phyloP scores from a whole-genome alignment of 1,140 invertebrate species.

The Atta colombica region DNA sequence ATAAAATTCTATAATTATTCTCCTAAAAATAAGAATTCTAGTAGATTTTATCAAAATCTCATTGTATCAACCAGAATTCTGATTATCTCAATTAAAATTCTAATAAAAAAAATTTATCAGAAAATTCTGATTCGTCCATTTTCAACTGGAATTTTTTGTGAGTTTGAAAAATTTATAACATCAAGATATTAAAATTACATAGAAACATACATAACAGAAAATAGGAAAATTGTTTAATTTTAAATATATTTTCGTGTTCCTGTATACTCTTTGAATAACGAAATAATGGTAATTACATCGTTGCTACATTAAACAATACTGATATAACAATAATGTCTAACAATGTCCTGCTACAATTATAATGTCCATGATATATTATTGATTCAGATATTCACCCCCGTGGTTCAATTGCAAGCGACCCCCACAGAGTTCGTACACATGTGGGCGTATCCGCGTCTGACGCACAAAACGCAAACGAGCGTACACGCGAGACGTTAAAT shows the following conservation, averaged over 20 bases:
- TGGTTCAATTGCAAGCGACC: conserved; percentile 37
- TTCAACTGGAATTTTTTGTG: too few relatives aligned
- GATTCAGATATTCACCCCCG: conserved; percentile 45
- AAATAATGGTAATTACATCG: background rate
- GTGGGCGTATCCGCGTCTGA: conserved; percentile 40
- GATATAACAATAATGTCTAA: conserved; percentile 40
- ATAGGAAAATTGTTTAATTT: too few relatives aligned
- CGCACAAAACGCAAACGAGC: conserved; percentile 57
- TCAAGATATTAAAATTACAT: background rate
- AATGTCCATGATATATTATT: conserved; percentile 45
- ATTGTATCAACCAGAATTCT: too few relatives aligned
- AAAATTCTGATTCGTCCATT: too few relatives aligned
- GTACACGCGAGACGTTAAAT: conserved; percentile 77
- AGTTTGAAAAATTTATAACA: background rate
- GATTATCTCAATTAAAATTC: too few relatives aligned
- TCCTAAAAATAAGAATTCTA: too few relatives aligned
- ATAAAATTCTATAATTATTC: too few relatives aligned
- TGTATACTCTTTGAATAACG: background rate
- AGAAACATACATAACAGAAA: background rate
- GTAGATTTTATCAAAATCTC: too few relatives aligned
- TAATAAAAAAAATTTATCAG: too few relatives aligned
- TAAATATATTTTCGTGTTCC: background rate
- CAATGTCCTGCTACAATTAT: conserved; percentile 21
- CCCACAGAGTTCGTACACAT: conserved; percentile 58
- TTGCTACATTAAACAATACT: conserved; percentile 7